A percentile compares a stretch with the other conserved stretches of the same genome.
Evolutionary conservation across 2,888 invertebrate species (phyloP).

Genomic region (Alsophila aescularia): DNA sequence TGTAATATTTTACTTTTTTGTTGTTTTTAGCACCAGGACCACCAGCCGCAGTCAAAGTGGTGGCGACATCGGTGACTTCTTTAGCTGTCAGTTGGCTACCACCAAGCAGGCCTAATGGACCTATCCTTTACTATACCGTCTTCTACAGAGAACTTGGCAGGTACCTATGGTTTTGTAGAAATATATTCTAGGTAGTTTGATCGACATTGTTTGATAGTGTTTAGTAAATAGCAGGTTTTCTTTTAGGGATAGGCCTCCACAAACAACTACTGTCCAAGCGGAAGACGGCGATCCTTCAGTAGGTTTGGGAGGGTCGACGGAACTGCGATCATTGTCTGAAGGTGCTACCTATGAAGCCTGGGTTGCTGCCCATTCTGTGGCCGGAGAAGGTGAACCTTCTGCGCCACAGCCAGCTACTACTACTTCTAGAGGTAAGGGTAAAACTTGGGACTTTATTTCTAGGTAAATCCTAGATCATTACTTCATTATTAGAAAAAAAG

Average conservation of each 20-base stretch:
- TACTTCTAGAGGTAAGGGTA: constrained; percentile 86
- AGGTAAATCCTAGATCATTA: background rate
- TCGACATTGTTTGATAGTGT: background rate
- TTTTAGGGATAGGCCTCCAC: constrained; percentile 74
- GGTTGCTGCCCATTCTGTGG: constrained; percentile 92
- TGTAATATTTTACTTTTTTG: background rate
- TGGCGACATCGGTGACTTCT: constrained; percentile 91
- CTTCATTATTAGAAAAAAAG: too few relatives aligned
- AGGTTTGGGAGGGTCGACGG: constrained; percentile 83
- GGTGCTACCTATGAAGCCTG: constrained; percentile 93
- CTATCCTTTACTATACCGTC: constrained; percentile 91
- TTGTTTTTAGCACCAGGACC: constrained; percentile 89
- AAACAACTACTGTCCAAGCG: constrained; percentile 74
- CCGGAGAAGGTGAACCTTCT: constrained; percentile 92
- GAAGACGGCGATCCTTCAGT: constrained; percentile 68
- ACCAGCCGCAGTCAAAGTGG: constrained; percentile 93
- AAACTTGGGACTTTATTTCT: too few relatives aligned
- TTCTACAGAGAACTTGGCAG: constrained; percentile 90
- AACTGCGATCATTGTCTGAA: constrained; percentile 88
- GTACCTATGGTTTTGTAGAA: constrained; percentile 46
- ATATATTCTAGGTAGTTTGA: too few relatives aligned
- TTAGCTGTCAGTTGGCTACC: constrained; percentile 94
- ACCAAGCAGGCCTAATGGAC: constrained; percentile 92
- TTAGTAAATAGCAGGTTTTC: constrained; percentile 3
- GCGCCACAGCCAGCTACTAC: constrained; percentile 90